Base-by-base conservation (phyloP, 2,113 vertebrate species). In the Corythornis madagascariensis region DNA sequence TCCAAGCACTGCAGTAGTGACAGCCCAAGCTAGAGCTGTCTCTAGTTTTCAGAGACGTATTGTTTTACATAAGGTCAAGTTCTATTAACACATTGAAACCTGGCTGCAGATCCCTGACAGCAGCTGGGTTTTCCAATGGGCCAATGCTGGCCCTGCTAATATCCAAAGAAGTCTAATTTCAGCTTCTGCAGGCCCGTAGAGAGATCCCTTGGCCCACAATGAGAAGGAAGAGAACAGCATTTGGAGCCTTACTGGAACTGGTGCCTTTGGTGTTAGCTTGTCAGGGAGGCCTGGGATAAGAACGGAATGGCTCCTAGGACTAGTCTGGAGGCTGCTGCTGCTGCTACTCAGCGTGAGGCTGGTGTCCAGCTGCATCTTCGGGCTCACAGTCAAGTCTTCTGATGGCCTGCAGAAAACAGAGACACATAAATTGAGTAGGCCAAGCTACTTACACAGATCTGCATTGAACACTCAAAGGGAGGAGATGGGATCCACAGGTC, bases 311-410 rank as follows among this genome's bases (percentile, higher is more conserved):
- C 95, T 97, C 80, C 98, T 98, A 4, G 99, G 98, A 95, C 98
- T 99, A 72, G 97, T 94, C 95, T 98, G 98, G 18, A 98, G 96
- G 67, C 96, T 96, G 88, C 95, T 96, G 79, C 92, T 96, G 59
- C 97, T 97, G 93, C 96, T 96, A 35, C 96, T 98, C 63, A 99
- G 96, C 0, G 96, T 89, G 52, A 98, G 97, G 89, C 96, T 97
- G 92, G 96, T 97, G 88, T 99, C 99, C 61, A 98, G 86, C 88
- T 98, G 98, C 86, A 98, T 93, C 95, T 98, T 99, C 48, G 99
- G 98, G 94, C 98, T 99, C 96, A 98, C 98, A 64, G 97, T 97
- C 81, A 99, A 88, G 70, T 99, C 99, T 24, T 99, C 99, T 0
- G 97, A 83, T 21, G 97, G 95, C 93, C 99, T 99, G 95, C 28